Base-by-base conservation (phyloP, 2,113 vertebrate species). In the Ptilonorhynchus violaceus region DNA sequence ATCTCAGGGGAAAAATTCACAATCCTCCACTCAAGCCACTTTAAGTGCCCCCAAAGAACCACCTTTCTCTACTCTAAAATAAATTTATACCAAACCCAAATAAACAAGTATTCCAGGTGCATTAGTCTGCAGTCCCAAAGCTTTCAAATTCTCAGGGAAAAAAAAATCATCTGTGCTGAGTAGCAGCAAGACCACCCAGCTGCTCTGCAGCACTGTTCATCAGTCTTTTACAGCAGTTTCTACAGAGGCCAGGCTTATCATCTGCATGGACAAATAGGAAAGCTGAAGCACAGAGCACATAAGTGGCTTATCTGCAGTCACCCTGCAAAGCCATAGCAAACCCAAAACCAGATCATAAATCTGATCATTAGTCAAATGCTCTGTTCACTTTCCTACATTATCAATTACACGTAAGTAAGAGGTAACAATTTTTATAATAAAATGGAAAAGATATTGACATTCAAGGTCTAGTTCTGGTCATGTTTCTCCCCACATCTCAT, bases 331-430 rank as follows among this genome's bases (percentile, higher is more conserved):
- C 66, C 31, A 28, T 0, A 64, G 28, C 62, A 62, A 85, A 79
- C 35, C 25, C 66, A 46, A 87, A 77, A 82, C 10, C 53, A 60
- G 27, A 46, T 35, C 7, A 22, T 19, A 33, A 24, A 53, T 52
- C 56, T 18, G 21, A 22, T 31, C 5, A 12, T 13, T 28, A 46
- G 37, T 41, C 37, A 79, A 79, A n/a, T 3, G 13, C n/a, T 85
- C 44, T 60, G 15, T 58, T 44, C 12, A 0, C 21, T 73, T 58
- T 44, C 9, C 46, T 49, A 22, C 0, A 0, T 35, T 56, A 73
- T 3, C 41, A 55, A 15, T 74, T 69, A 41, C 28, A 44, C 1
- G 0, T 28, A 75, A 63, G n/a, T 27, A 46, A 74, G 42, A 84
- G 4, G 15, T 44, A 58, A 92, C 1, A 5, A 33, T 44, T 87